Conservation (phyloP, 2,797 vertebrate genomes). For the Pyrocephalus nanus region DNA sequence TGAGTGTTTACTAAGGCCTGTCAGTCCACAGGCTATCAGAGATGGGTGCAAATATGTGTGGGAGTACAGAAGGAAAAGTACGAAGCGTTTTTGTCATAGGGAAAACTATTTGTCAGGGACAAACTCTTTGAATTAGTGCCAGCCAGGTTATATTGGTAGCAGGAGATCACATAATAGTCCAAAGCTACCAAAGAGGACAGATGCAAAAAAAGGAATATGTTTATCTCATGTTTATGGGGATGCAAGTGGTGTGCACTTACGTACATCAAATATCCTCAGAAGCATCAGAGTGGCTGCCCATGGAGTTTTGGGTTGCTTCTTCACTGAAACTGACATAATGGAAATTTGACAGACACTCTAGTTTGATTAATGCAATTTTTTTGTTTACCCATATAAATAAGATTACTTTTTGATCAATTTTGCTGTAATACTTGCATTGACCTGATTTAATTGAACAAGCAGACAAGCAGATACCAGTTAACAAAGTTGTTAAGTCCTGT, state of each 20-base stretch:
- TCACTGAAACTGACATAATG: not conserved
- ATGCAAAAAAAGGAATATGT: conserved; percentile 1
- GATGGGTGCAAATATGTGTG: not conserved
- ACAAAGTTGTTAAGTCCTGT: not conserved
- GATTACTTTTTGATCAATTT: not conserved
- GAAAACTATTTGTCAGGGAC: conserved; percentile 11
- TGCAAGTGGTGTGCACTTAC: not conserved
- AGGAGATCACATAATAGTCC: conserved; percentile 26
- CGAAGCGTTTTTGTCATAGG: not conserved
- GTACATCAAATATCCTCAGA: not conserved
- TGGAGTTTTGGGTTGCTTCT: not conserved
- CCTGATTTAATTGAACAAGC: not conserved
- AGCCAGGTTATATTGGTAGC: not conserved
- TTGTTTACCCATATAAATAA: not conserved
- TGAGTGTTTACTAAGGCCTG: not conserved
- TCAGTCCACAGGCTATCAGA: not conserved
- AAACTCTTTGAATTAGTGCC: conserved; percentile 10
- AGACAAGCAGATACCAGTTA: not conserved
- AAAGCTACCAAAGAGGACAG: conserved; percentile 2
- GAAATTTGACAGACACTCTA: not conserved
- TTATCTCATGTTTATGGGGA: not conserved
- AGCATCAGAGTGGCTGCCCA: not conserved
- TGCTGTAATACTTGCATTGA: not conserved
- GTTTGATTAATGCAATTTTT: not conserved
- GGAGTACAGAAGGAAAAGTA: not conserved